phyloP scores from a whole-genome alignment of 1,140 invertebrate genomes.

The Anastrepha obliqua region DNA sequence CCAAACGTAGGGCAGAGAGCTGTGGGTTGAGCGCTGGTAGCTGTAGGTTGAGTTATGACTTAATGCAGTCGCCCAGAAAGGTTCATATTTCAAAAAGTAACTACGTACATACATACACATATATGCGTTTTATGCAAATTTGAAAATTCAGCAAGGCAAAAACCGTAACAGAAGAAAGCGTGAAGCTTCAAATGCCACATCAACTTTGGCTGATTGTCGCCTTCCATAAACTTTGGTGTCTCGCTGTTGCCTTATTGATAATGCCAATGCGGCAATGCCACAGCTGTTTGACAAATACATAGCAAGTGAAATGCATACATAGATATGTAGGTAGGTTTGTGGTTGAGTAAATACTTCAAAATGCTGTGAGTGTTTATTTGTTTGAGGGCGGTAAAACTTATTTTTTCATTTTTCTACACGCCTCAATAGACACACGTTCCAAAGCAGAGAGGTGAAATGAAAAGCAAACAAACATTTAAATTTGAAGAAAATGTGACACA shows the following conservation, averaged over 20 bases:
- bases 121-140: conserved; percentile 26
- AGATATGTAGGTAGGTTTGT: background rate
- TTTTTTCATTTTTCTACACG: conserved; percentile 40
- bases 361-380: background rate
- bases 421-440: conserved; percentile 53
- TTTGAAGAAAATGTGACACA: background rate
- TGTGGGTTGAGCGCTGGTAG: background rate
- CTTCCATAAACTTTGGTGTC: background rate
- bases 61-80: background rate
- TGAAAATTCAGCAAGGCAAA: background rate
- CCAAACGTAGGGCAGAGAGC: background rate
- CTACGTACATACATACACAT: no score
- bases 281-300: background rate
- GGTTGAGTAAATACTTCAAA: background rate
- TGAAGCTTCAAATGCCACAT: background rate
- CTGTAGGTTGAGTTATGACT: background rate
- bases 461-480: conserved; percentile 25
- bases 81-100: conserved; percentile 41
- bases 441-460: conserved; percentile 7
- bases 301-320: background rate
- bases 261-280: conserved; percentile 6
- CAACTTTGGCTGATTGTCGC: background rate
- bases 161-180: background rate
- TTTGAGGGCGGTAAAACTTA: background rate
- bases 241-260: conserved; percentile 12